Evolutionary conservation across 2,113 vertebrate genomes (phyloP).

Genomic region (Coryphaenoides rupestris): DNA sequence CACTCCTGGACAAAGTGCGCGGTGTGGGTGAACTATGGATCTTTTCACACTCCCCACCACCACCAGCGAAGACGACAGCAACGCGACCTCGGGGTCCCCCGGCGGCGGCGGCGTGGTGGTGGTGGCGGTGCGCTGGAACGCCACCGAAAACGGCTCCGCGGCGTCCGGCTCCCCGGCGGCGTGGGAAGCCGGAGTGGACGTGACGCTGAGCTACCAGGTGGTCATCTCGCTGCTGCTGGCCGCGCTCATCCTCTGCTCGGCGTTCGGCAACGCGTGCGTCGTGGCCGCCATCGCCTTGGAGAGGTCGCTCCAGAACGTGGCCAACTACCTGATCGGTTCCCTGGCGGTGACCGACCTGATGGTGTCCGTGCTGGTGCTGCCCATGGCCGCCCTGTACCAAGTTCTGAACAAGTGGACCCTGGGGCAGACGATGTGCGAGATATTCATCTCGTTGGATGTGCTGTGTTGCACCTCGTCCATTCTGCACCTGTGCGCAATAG

Average conservation of each 20-base stretch:
- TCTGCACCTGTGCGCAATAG: slow-evolving; percentile 96
- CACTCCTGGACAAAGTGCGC: slow-evolving; percentile 30
- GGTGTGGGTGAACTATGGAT: slow-evolving; percentile 56
- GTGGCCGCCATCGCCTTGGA: slow-evolving; percentile 93
- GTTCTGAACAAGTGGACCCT: slow-evolving; percentile 97
- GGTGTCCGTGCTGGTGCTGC: slow-evolving; percentile 96
- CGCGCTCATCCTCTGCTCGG: slow-evolving; percentile 88
- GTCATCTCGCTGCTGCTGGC: slow-evolving; percentile 86
- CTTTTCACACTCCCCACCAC: slow-evolving; percentile 68
- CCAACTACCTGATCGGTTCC: slow-evolving; percentile 97
- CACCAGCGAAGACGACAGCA: too few species aligned
- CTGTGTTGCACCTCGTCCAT: slow-evolving; percentile 98
- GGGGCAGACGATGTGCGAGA: slow-evolving; percentile 91
- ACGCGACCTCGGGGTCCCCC: slow-evolving; percentile 73
- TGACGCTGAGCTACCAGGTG: slow-evolving; percentile 88
- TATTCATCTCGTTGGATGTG: slow-evolving; percentile 96
- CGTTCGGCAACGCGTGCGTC: slow-evolving; percentile 94
- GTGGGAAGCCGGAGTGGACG: too few species aligned
- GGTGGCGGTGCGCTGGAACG: slow-evolving; percentile 55
- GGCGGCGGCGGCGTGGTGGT: slow-evolving; percentile 54
- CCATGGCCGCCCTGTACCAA: slow-evolving; percentile 97
- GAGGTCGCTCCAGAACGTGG: slow-evolving; percentile 94
- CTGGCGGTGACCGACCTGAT: slow-evolving; percentile 96
- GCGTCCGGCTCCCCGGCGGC: slow-evolving; percentile 46
- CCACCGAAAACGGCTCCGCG: slow-evolving; percentile 56